Evolutionary conservation across 2,888 invertebrate species (phyloP), one percentile per base, ranked within the genome.

Genomic region (Drosophila niveifrons): DNA sequence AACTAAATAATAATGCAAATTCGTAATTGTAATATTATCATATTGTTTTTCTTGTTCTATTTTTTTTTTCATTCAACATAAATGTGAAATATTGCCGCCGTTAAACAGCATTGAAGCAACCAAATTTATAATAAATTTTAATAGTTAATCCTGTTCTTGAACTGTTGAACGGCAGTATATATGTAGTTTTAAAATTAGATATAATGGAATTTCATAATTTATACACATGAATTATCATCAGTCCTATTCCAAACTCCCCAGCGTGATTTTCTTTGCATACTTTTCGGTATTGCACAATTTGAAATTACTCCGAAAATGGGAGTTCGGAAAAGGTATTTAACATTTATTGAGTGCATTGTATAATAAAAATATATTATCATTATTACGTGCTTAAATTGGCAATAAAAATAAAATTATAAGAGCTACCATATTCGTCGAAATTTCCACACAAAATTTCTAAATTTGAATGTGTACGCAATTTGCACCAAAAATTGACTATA

Each of bases 401-500:
- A 46, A 46, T 46, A 10, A 10, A 43, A 52, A 18, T 23, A 23
- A 53, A 73, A 65, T 56, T 28, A 56, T 53, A 31, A 46, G 9
- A 52, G 57, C 50, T 29, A 52, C 39, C 28, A 61, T 66, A 63
- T 36, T 62, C 11, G 7, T 75, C 28, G 31, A 70, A 64, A 57
- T 46, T 23, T 64, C 17, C 65, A 59, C 69, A 68, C 6, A 63
- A 52, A 64, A 46, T 57, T 18, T 47, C 9, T 43, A 64, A 58
- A 43, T 23, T 66, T 66, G 55, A 43, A 34, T 57, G 46, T 51
- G 50, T 65, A 64, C 51, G 59, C 62, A 44, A 66, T 41, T 69
- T 86, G 68, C 77, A 72, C 84, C 74, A 69, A 77, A 75, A 84
- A 81, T 89, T 84, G 75, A 89, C 89, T 74, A 77, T 73, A 69